Base-by-base conservation (phyloP, 2,113 vertebrate genomes). In the Anoura caudifer region DNA sequence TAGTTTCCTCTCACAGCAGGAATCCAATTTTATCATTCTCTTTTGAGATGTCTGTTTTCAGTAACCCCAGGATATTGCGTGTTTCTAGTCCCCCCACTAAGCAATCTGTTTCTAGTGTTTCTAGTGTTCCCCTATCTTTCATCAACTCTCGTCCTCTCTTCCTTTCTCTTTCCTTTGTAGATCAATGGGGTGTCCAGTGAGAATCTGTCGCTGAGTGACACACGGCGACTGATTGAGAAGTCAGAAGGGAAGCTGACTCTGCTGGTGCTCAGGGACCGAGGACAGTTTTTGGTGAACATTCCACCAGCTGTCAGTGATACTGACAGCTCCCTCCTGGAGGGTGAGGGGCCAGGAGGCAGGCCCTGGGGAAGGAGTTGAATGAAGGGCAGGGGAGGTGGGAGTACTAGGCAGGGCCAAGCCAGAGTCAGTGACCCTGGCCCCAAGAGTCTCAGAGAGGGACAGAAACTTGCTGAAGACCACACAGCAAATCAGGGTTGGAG, bases 151-250 rank as follows among this genome's bases (percentile, higher is more conserved):
- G 1, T 63, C 43, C 36, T 10, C 24, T 63, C 75, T 7, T 82
- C n/a, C 0, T 2, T 38, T 95, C 72, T 2, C 56, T 80, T 28
- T 31, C 31, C 87, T 95, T 33, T 73, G 22, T 97, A 99, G 99
- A 99, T 99, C 97, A 99, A 99, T 0, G 99, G 99, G 1, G 99
- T 99, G 98, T 98, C 99, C 43, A 99, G 99, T 0, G 98, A 99
- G 97, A 99, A 99, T 82, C 98, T 99, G 81, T 99, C 99, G 0
- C 98, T 99, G 98, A 98, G 98, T 52, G 99, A 99, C 95, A 99
- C 99, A 0, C 99, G 99, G 91, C 98, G 98, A 75, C 98, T 99
- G 93, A 99, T 99, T 0, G 99, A 99, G 98, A 98, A 91, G 97
- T 99, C 99, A 0, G 98, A 99, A 28, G 99, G 99, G 22, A 99